Percentiles rank a stretch among this genome's conserved stretches.
Conservation (phyloP, 1,140 invertebrate species). For the Pantala flavescens region DNA sequence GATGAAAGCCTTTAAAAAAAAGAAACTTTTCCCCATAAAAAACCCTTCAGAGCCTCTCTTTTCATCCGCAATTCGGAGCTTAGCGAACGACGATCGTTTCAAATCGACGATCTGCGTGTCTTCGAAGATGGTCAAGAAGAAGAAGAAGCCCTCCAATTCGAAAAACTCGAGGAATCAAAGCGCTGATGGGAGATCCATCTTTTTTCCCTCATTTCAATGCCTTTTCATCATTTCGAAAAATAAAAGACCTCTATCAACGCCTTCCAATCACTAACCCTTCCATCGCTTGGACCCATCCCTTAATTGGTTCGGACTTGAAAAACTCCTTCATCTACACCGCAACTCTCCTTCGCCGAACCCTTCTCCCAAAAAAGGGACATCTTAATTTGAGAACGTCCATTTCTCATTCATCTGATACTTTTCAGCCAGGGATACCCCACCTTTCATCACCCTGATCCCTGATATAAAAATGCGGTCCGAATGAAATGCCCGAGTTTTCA, state of each 20-base stretch:
- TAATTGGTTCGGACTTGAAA: neutral
- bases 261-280: neutral
- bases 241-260: neutral
- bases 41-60: too few relatives aligned
- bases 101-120: neutral
- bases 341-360: neutral
- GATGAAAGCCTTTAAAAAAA: too few relatives aligned
- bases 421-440: neutral
- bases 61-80: too few relatives aligned
- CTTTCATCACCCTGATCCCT: neutral
- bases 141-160: neutral
- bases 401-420: slow-evolving; percentile 7
- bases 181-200: neutral
- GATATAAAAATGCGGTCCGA: neutral
- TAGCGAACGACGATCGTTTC: too few relatives aligned
- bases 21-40: too few relatives aligned
- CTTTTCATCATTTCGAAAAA: neutral
- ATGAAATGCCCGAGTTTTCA: neutral
- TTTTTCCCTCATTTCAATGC: neutral
- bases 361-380: neutral
- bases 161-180: neutral
- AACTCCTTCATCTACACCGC: neutral
- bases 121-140: neutral
- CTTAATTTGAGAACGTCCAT: neutral
- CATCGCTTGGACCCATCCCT: neutral